These are phyloP conservation scores for Cichladusa arquata DNA, from an alignment of 2,113 vertebrate species.

Conservation along the genomic window DNA sequence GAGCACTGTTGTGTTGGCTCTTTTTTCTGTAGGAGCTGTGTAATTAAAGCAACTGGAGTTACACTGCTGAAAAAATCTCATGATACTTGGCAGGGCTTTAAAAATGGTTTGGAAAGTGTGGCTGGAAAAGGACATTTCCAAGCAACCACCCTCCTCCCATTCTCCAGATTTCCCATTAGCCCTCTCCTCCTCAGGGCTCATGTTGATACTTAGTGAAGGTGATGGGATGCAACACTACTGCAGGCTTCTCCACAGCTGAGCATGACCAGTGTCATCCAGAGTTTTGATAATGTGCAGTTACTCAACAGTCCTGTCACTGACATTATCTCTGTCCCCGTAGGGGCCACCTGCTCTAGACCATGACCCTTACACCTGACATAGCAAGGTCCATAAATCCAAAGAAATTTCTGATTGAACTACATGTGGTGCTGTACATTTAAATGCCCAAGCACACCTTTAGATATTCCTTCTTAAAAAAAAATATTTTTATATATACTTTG, in stretches of 20 bases:
- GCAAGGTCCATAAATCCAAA: conserved; percentile 8
- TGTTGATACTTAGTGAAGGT: conserved; percentile 60
- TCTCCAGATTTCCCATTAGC: conserved; percentile 1
- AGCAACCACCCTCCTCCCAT: not conserved
- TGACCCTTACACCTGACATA: conserved; percentile 68
- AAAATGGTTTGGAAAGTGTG: conserved; percentile 7
- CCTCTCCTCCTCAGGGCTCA: conserved; percentile 38
- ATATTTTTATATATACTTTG: not conserved
- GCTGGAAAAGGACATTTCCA: conserved; percentile 26
- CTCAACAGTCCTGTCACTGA: conserved; percentile 55
- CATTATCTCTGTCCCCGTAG: conserved; percentile 45
- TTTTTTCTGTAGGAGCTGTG: not conserved
- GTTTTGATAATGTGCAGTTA: conserved; percentile 60
- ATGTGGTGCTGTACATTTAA: conserved; percentile 1
- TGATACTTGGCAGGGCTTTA: not conserved
- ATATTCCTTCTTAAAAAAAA: not conserved
- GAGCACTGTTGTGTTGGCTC: not conserved
- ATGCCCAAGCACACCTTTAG: not conserved
- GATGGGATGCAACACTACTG: conserved; percentile 65
- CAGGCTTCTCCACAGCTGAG: conserved; percentile 47
- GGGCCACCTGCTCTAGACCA: conserved; percentile 50
- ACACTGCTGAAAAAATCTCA: not conserved
- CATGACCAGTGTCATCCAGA: conserved; percentile 60
- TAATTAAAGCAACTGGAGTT: not conserved
- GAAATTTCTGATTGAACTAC: not conserved